Percentiles rank a stretch among this genome's conserved stretches.
phyloP scores from a whole-genome alignment of 2,888 invertebrate species.

The Lysandra bellargus region DNA sequence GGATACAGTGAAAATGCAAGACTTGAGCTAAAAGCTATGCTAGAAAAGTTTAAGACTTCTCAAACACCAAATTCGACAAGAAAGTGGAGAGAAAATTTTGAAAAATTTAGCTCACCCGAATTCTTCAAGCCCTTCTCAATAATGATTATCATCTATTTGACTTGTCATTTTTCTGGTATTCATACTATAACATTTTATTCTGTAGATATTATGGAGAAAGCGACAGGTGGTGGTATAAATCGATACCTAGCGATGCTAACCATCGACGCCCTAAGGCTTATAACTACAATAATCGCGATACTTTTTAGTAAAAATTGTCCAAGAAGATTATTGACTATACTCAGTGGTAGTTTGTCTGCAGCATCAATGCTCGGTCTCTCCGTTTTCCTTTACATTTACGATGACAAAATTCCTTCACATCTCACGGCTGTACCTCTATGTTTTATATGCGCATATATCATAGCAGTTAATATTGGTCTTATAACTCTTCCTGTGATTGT shows the following conservation, averaged over 20 bases:
- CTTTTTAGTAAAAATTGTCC: slow-evolving; percentile 2
- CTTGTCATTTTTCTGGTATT: not conserved
- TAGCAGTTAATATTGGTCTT: slow-evolving; percentile 23
- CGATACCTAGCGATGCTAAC: slow-evolving; percentile 1
- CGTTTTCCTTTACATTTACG: not conserved
- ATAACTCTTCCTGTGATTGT: slow-evolving; percentile 13
- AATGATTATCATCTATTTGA: slow-evolving; percentile 11
- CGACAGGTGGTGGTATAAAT: not conserved
- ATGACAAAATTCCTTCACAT: not conserved
- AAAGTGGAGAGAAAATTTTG: not conserved
- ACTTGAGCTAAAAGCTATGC: not conserved
- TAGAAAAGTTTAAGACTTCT: not conserved
- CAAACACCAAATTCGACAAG: not conserved
- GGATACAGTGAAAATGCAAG: not conserved
- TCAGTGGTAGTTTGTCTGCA: slow-evolving; percentile 5
- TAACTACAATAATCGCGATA: not conserved
- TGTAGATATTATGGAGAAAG: not conserved
- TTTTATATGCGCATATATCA: not conserved
- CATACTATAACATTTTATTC: slow-evolving; percentile 23
- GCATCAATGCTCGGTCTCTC: slow-evolving; percentile 12
- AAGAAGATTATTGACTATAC: not conserved
- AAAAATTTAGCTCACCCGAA: not conserved
- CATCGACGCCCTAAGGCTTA: not conserved
- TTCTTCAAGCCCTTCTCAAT: slow-evolving; percentile 1
- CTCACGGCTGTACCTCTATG: not conserved